A percentile compares a stretch with the other conserved stretches of the same genome.
Conservation (phyloP, 1,140 invertebrate species). For the Drosophila subobscura region DNA sequence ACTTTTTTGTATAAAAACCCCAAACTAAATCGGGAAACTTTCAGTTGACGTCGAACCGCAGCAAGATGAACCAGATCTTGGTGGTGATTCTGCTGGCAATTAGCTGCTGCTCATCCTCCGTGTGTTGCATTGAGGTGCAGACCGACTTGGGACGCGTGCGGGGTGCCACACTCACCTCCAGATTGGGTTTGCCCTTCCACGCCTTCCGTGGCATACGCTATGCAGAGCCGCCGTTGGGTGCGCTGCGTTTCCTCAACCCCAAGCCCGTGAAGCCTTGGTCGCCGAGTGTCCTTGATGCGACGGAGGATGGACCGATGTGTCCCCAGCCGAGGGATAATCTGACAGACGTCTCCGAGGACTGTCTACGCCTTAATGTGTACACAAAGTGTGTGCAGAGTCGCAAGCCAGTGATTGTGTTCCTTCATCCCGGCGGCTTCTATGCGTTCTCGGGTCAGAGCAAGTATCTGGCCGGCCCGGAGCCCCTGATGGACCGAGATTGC, state of each 20-base stretch:
- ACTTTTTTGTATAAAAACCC: conserved; percentile 27
- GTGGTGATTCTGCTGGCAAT: conserved; percentile 9
- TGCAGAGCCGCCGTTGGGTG: conserved; percentile 84
- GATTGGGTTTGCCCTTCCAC: conserved; percentile 84
- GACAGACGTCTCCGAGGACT: conserved; percentile 87
- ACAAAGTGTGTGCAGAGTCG: conserved; percentile 85
- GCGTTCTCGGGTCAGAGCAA: conserved; percentile 84
- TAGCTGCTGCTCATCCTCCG: conserved; percentile 4
- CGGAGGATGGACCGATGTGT: conserved; percentile 85
- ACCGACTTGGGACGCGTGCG: conserved; percentile 64
- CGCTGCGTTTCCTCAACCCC: conserved; percentile 79
- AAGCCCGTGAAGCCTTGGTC: conserved; percentile 85
- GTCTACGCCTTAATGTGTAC: conserved; percentile 92
- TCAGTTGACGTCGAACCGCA: conserved; percentile 19
- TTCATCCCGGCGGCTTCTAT: conserved; percentile 87
- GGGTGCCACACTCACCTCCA: conserved; percentile 55
- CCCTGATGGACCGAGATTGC: conserved; percentile 85
- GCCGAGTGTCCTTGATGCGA: conserved; percentile 84
- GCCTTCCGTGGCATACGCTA: conserved; percentile 88
- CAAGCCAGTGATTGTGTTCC: conserved; percentile 86
- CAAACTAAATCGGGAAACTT: not conserved
- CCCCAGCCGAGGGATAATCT: conserved; percentile 77
- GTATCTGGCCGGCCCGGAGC: conserved; percentile 83
- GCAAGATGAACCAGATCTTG: conserved; percentile 24
- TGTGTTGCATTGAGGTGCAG: conserved; percentile 43